These are phyloP conservation scores for Pectinophora gossypiella DNA, from an alignment of 1,140 invertebrate genomes.

Conservation along the genomic window DNA sequence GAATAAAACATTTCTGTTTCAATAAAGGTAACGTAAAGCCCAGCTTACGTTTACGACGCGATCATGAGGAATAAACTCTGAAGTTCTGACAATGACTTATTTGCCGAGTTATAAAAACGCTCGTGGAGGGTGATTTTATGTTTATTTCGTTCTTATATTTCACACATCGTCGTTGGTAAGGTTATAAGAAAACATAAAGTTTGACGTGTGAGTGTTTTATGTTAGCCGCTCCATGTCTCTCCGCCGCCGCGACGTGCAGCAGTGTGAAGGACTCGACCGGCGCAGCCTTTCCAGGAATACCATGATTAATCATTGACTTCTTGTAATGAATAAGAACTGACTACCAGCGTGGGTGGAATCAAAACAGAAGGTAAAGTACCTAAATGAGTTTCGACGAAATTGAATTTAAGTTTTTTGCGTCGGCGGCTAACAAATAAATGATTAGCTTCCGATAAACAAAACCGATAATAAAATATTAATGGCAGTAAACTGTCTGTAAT, in stretches of 20 bases:
- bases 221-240: conserved; percentile 1
- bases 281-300: too few relatives aligned
- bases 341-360: too few relatives aligned
- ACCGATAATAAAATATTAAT: too few relatives aligned
- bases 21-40: conserved; percentile 37
- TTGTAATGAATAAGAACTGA: too few relatives aligned
- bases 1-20: conserved; percentile 34
- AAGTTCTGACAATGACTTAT: conserved; percentile 58
- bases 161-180: conserved; percentile 45
- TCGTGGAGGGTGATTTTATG: conserved; percentile 44
- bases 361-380: too few relatives aligned
- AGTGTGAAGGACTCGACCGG: too few relatives aligned
- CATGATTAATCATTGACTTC: too few relatives aligned
- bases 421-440: too few relatives aligned
- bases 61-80: conserved; percentile 41
- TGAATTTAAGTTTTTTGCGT: too few relatives aligned
- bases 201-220: conserved; percentile 31
- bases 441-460: too few relatives aligned
- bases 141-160: conserved; percentile 57
- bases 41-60: conserved; percentile 37
- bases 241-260: too few relatives aligned
- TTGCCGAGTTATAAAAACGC: conserved; percentile 58
- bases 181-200: conserved; percentile 51
- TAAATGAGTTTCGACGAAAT: too few relatives aligned
- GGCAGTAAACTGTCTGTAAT: conserved; percentile 17